Base-by-base conservation (phyloP, 2,888 invertebrate species). In the Phyto melanocephala region DNA sequence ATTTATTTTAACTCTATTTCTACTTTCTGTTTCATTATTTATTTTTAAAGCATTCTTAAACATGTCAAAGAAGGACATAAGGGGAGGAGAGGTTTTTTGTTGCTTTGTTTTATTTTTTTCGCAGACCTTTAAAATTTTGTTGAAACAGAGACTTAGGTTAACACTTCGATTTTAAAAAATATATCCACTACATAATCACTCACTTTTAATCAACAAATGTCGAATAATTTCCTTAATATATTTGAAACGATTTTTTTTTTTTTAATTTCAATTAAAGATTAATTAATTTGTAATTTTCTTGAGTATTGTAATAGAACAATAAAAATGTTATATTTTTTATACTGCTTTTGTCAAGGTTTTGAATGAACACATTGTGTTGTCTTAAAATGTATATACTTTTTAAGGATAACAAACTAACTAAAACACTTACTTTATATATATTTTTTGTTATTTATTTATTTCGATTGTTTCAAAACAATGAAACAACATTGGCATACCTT, bases 141-240 rank as follows among this genome's bases (percentile, higher is more conserved):
- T 40, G 22, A 58, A 75, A 52, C 52, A 62, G 52, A 74, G 50
- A 80, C 52, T 50, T 60, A 42, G 67, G 58, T 67, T 74, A 67
- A 62, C 52, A 74, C 60, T 33, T 62, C 71, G 33, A 4, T 68
- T 33, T 63, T 35, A 47, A 50, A 13, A 63, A 47, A 50, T 13
- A 63, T 22, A 6, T 20, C 8, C 17, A 45, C 6, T 35, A 60
- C 63, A 37, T 22, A 11, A 56, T 56, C 67, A 60, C 47, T 50
- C 17, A 50, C 35, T 33, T 22, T n/a, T 13, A 47, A 24, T 33
- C 3, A n/a, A n/a, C n/a, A 47, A 40, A 24, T 62, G 28, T n/a
- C 3, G 28, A 62, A 8, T 62, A 8, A 40, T 33, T 8, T 5
- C 6, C 6, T 28, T 28, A 28, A 28, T 28, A 28, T 10, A 8